These are phyloP conservation scores for Monopis laevigella DNA, from an alignment of 2,888 invertebrate species.

Conservation along the genomic window DNA sequence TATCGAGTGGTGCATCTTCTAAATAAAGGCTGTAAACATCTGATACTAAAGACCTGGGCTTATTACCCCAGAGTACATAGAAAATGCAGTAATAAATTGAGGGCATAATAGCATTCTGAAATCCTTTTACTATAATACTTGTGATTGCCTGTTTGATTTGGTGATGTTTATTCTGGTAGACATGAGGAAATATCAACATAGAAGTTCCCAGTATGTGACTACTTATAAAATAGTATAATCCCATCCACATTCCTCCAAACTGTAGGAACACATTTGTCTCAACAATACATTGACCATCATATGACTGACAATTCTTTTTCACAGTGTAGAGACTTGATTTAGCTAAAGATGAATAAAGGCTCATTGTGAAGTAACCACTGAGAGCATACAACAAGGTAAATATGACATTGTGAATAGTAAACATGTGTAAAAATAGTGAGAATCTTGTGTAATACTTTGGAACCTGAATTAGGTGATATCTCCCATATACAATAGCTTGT, in stretches of 20 bases:
- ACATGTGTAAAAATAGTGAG: slow-evolving; percentile 69
- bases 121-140: slow-evolving; percentile 66
- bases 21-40: slow-evolving; percentile 61
- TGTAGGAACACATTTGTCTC: slow-evolving; percentile 75
- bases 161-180: slow-evolving; percentile 74
- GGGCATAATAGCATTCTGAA: slow-evolving; percentile 69
- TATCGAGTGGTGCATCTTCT: slow-evolving; percentile 60
- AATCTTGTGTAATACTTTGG: slow-evolving; percentile 74
- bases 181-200: slow-evolving; percentile 73
- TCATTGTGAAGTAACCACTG: slow-evolving; percentile 73
- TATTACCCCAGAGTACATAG: slow-evolving; percentile 71
- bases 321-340: slow-evolving; percentile 67
- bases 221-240: slow-evolving; percentile 66
- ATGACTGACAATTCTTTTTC: slow-evolving; percentile 48
- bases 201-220: slow-evolving; percentile 63
- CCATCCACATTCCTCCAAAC: slow-evolving; percentile 74
- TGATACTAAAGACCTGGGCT: slow-evolving; percentile 58
- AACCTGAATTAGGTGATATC: slow-evolving; percentile 70
- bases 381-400: slow-evolving; percentile 67
- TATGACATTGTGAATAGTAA: slow-evolving; percentile 68
- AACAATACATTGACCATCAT: slow-evolving; percentile 67
- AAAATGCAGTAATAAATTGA: slow-evolving; percentile 67
- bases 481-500: slow-evolving; percentile 77
- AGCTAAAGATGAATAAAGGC: slow-evolving; percentile 74
- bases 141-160: slow-evolving; percentile 70